Conservation (phyloP, 2,797 vertebrate species). For the Danio aesculapii region DNA sequence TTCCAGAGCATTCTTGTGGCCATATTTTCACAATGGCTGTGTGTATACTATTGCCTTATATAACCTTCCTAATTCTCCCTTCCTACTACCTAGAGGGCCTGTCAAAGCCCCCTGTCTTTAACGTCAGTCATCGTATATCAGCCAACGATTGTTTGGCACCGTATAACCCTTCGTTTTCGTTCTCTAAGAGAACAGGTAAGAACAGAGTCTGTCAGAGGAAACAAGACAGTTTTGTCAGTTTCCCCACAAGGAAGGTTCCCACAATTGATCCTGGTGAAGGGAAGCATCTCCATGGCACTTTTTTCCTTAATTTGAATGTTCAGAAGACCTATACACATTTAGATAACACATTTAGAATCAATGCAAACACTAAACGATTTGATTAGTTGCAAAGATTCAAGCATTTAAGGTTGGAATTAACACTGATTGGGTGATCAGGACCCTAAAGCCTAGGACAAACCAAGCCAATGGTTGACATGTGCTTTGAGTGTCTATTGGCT, state of each 20-base stretch:
- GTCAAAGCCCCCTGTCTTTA: constrained; percentile 67
- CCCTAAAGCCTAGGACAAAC: too few relatives aligned
- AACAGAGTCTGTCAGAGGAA: constrained; percentile 68
- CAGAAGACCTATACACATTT: too few relatives aligned
- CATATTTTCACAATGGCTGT: neutral
- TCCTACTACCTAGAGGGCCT: constrained; percentile 66
- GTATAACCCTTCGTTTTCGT: constrained; percentile 68
- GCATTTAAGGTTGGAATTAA: neutral
- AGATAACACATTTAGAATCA: neutral
- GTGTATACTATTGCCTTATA: constrained; percentile 12
- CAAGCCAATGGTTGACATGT: too few relatives aligned
- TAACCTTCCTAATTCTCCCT: constrained; percentile 62
- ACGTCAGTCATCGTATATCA: constrained; percentile 68
- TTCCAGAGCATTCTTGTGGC: neutral
- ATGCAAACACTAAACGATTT: neutral
- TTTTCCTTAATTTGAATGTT: neutral
- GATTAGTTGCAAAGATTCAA: neutral
- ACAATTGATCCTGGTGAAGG: constrained; percentile 64
- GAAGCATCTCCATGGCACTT: neutral
- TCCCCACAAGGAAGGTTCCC: constrained; percentile 23
- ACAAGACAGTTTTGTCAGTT: constrained; percentile 66
- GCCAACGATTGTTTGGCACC: constrained; percentile 63
- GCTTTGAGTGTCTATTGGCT: too few relatives aligned
- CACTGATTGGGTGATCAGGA: too few relatives aligned
- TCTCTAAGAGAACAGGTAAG: constrained; percentile 67